Evolutionary conservation across 2,797 vertebrate genomes (phyloP).

Genomic region (Erethizon dorsatum): DNA sequence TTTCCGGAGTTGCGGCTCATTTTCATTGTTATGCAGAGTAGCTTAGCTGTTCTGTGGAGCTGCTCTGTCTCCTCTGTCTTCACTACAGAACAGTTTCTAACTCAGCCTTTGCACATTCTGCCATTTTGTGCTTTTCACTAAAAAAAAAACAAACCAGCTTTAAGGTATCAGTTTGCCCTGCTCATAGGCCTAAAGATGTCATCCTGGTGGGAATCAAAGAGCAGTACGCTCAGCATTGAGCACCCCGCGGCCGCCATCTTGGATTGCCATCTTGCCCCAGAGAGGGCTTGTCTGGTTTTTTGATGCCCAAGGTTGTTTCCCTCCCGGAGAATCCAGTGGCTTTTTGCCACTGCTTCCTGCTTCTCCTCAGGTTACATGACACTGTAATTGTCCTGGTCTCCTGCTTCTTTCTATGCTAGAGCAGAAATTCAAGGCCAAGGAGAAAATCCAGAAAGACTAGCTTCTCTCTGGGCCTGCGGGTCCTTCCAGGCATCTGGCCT

Average conservation of each 20-base stretch:
- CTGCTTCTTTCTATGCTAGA: not conserved
- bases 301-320: slow-evolving; percentile 33
- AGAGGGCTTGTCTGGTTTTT: not conserved
- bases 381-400: not conserved
- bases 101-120: not conserved
- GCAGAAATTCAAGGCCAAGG: not conserved
- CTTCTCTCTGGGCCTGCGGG: not conserved
- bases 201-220: not conserved
- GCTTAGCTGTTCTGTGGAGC: not conserved
- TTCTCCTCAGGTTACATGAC: not conserved
- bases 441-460: slow-evolving; percentile 18
- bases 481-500: slow-evolving; percentile 70
- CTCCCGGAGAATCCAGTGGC: not conserved
- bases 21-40: not conserved
- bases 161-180: not conserved
- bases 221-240: not conserved
- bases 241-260: not conserved
- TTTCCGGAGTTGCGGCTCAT: not conserved
- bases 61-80: not conserved
- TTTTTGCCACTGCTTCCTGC: not conserved
- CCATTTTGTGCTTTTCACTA: not conserved
- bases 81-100: not conserved
- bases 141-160: slow-evolving; percentile 33
- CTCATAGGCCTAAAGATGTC: not conserved
- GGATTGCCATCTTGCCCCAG: not conserved